A percentile compares a stretch with the other conserved stretches of the same genome.
Evolutionary conservation across 2,797 vertebrate species (phyloP).

Genomic region (Crenichthys baileyi): DNA sequence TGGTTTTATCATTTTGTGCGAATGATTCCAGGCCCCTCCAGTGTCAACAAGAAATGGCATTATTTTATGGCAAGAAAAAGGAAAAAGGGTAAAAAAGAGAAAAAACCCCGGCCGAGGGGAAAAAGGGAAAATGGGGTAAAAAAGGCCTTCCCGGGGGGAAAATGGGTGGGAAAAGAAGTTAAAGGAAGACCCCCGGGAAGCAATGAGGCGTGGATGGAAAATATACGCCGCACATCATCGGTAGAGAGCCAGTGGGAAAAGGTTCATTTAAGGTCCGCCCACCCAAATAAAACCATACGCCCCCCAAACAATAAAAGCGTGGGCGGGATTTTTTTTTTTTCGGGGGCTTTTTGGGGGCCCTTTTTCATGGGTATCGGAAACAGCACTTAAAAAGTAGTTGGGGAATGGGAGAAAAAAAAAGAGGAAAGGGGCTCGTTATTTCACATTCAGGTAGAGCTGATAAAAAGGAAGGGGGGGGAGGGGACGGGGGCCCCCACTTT

Average conservation of each 20-base stretch:
- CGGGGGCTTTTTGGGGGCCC: slow-evolving; percentile 99
- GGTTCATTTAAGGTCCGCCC: slow-evolving; percentile 99
- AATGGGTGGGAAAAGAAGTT: slow-evolving; percentile 99
- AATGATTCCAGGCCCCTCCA: slow-evolving; percentile 91
- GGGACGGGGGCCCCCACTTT: no score
- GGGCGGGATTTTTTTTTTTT: no score
- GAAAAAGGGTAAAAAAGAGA: slow-evolving; percentile 55
- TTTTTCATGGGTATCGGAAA: slow-evolving; percentile 99
- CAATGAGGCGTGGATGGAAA: slow-evolving; percentile 99
- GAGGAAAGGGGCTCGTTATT: slow-evolving; percentile 73
- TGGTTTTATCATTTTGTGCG: slow-evolving; percentile 80
- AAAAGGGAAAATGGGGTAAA: slow-evolving; percentile 77
- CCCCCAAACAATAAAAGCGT: no score
- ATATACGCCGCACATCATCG: slow-evolving; percentile 99
- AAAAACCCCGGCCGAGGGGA: slow-evolving; percentile 57
- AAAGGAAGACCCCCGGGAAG: slow-evolving; percentile 99
- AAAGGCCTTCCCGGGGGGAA: slow-evolving; percentile 98
- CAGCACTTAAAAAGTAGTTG: slow-evolving; percentile 96
- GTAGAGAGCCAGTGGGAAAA: slow-evolving; percentile 99
- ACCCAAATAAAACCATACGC: no score
- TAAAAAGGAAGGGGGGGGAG: slow-evolving; percentile 70
- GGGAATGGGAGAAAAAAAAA: slow-evolving; percentile 86
- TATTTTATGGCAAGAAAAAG: slow-evolving; percentile 88
- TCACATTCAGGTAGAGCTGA: slow-evolving; percentile 74
- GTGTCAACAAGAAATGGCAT: slow-evolving; percentile 86